Base-by-base conservation (phyloP, 2,888 invertebrate genomes). In the Willowsia nigromaculata region DNA sequence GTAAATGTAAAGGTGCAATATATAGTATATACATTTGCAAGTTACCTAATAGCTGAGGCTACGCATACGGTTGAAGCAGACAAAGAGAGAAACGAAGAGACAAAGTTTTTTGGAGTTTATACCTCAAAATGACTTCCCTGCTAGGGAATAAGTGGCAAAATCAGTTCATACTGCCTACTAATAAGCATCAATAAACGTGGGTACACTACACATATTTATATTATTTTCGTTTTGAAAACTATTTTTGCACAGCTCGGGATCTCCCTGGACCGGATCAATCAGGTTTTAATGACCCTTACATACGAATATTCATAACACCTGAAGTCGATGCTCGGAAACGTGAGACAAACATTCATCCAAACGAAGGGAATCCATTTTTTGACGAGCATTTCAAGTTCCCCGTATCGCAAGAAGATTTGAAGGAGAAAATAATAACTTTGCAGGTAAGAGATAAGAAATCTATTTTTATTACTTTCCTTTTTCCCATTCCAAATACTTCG, bases 301-400 rank as follows among this genome's bases (percentile, higher is more conserved):
- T 98, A 15, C 96, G 97, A 5, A 94, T 98, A 7, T 95, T 95
- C 56, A 94, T 98, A n/a, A 94, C 96, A 15, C 98, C 98, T 0
- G 96, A 97, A 93, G 97, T 98, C 22, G 98, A 98, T 94, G 95
- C 96, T 62, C 95, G 97, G 65, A 97, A 97, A 90, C 95, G 98
- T 1, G 97, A 98, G 94, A 97, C 98, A 0, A 96, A 96, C 11
- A 97, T 97, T 74, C 97, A 97, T 93, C 95, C 97, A 88, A 97
- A 97, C 93, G 97, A 97, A 93, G 95, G 96, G 11, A 97, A 97
- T 94, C 98, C 98, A 0, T 96, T 96, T 94, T 98, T 97, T 94
- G 97, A 98, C 94, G 97, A 98, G 93, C 96, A 97, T 93, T 98
- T 98, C 94, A 98, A 98, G 94, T 98, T 98, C 94, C 98, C 98